Conservation (phyloP, 2,888 invertebrate species). For the Drosophila anomelani region DNA sequence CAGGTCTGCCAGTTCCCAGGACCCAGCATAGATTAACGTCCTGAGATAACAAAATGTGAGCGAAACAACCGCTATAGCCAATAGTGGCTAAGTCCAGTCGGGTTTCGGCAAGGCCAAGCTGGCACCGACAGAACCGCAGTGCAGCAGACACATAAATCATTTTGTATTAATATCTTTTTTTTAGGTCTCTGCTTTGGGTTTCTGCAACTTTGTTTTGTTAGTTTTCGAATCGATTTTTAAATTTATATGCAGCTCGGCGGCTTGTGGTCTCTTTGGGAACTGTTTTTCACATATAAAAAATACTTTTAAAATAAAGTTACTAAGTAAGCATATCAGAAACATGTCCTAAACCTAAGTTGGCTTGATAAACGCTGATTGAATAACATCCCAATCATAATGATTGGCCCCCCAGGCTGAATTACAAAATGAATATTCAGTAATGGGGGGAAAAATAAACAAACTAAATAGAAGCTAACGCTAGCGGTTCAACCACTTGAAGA, state of each 20-base stretch:
- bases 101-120: conserved; percentile 4
- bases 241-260: conserved; percentile 19
- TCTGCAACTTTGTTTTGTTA: conserved; percentile 72
- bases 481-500: conserved; percentile 61
- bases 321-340: not conserved
- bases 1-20: conserved; percentile 33
- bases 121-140: conserved; percentile 32
- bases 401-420: conserved; percentile 20
- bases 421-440: conserved; percentile 59
- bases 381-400: conserved; percentile 36
- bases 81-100: conserved; percentile 29
- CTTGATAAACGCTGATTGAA: conserved; percentile 44
- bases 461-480: conserved; percentile 17
- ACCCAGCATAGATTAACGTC: conserved; percentile 60
- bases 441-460: conserved; percentile 6
- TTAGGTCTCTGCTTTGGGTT: conserved; percentile 33
- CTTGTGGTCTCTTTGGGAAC: not conserved
- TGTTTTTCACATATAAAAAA: not conserved
- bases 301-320: not conserved
- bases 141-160: conserved; percentile 74
- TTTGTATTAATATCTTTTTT: conserved; percentile 69
- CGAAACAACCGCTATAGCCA: conserved; percentile 53
- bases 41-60: conserved; percentile 48
- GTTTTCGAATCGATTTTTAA: conserved; percentile 70
- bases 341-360: not conserved